Percentiles rank a stretch among this genome's conserved stretches.
Evolutionary conservation across 1,140 invertebrate genomes (phyloP).

Genomic region (Ceratosolen fusciceps): DNA sequence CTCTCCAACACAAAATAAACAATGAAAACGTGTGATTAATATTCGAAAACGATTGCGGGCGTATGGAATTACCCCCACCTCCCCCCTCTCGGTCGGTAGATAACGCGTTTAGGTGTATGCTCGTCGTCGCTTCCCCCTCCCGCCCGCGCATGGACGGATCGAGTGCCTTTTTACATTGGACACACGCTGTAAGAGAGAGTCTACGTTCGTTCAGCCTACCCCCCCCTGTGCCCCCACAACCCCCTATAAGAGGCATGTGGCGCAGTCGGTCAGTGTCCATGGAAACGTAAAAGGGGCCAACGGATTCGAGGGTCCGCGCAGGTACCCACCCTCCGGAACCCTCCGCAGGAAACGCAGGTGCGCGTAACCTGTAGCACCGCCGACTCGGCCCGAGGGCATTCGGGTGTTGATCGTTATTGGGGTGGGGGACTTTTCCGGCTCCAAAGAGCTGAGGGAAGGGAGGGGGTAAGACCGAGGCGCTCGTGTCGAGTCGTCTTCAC

Average conservation of each 20-base stretch:
- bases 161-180: too few species aligned
- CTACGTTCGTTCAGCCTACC: too few species aligned
- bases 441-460: neutral
- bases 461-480: too few species aligned
- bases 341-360: conserved; percentile 60
- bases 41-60: too few species aligned
- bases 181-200: too few species aligned
- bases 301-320: neutral
- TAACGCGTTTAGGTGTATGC: too few species aligned
- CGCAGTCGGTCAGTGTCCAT: neutral
- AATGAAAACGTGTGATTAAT: neutral
- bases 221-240: too few species aligned
- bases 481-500: too few species aligned
- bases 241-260: too few species aligned
- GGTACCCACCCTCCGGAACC: conserved; percentile 16
- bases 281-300: neutral
- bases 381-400: neutral
- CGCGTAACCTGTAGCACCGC: conserved; percentile 13
- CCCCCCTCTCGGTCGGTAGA: neutral
- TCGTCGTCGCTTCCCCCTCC: neutral
- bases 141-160: too few species aligned
- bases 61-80: neutral
- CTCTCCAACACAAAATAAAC: neutral
- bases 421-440: neutral
- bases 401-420: neutral